Evolutionary conservation across 2,113 vertebrate species (phyloP).

Genomic region (Dasypus novemcinctus): DNA sequence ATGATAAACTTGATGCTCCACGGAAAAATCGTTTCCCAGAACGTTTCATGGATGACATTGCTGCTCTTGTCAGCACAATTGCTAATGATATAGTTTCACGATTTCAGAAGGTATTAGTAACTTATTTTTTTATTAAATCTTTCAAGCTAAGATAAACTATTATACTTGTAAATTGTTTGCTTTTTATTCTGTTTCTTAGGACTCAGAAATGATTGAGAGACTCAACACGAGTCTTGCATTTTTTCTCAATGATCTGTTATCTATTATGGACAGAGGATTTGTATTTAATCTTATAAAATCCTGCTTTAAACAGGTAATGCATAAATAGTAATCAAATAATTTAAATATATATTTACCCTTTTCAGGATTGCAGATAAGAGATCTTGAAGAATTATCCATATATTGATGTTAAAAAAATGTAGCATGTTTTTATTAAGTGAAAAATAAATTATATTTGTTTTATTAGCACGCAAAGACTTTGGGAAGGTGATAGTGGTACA

Average conservation of each 20-base stretch:
- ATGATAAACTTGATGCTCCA: slow-evolving; percentile 94
- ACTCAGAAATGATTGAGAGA: slow-evolving; percentile 96
- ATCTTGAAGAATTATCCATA: background rate
- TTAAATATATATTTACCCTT: background rate
- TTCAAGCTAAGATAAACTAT: slow-evolving; percentile 1
- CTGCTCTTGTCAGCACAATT: slow-evolving; percentile 96
- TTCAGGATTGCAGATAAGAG: background rate
- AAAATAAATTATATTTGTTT: background rate
- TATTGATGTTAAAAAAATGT: background rate
- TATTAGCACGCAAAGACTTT: background rate
- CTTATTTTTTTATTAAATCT: slow-evolving; percentile 16
- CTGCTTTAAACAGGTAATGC: slow-evolving; percentile 96
- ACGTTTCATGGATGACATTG: slow-evolving; percentile 98
- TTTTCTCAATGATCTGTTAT: slow-evolving; percentile 97
- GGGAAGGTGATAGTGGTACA: background rate
- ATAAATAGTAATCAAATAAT: slow-evolving; percentile 20
- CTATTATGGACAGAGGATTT: slow-evolving; percentile 98
- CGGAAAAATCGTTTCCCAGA: slow-evolving; percentile 98
- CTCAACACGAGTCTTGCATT: slow-evolving; percentile 97
- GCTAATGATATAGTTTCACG: slow-evolving; percentile 94
- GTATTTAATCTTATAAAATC: slow-evolving; percentile 94
- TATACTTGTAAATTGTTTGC: background rate
- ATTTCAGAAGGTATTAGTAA: slow-evolving; percentile 94
- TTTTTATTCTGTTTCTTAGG: slow-evolving; percentile 82
- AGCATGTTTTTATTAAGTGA: background rate